Conservation (phyloP, 2,888 invertebrate species). For the Thysanoteuthis rhombus region DNA sequence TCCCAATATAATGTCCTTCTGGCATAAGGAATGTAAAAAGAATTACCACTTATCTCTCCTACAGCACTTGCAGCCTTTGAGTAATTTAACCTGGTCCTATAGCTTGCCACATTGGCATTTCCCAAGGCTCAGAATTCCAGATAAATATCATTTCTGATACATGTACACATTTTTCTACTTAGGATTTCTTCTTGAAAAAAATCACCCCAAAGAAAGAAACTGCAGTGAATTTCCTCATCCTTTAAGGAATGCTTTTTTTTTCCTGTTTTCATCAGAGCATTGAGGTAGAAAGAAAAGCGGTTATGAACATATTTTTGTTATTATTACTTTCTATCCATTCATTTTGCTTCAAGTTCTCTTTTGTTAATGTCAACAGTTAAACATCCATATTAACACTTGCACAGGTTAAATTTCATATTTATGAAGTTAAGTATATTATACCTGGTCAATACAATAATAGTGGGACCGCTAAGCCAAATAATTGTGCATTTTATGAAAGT, state of each 20-base stretch:
- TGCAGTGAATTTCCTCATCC: neutral
- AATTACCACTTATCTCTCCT: neutral
- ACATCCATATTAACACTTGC: neutral
- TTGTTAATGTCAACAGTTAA: neutral
- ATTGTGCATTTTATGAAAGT: too few species aligned
- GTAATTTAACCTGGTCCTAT: neutral
- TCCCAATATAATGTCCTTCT: neutral
- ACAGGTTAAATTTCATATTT: neutral
- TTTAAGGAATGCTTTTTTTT: neutral
- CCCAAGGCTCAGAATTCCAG: neutral
- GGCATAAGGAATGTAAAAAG: neutral
- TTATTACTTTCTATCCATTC: neutral
- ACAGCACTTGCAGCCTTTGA: neutral
- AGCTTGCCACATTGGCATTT: conserved; percentile 12
- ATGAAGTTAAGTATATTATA: neutral
- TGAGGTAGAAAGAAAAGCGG: neutral
- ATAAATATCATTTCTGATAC: conserved; percentile 12
- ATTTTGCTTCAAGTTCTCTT: neutral
- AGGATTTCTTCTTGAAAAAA: conserved; percentile 12
- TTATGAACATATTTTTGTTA: neutral
- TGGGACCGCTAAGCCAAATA: too few species aligned
- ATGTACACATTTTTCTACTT: conserved; percentile 12
- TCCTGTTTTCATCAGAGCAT: neutral
- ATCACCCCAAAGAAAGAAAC: neutral
- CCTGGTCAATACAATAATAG: neutral